A percentile compares a stretch with the other conserved stretches of the same genome.
phyloP scores from a whole-genome alignment of 2,888 invertebrate genomes.

The Glyphotaelius pellucidus region DNA sequence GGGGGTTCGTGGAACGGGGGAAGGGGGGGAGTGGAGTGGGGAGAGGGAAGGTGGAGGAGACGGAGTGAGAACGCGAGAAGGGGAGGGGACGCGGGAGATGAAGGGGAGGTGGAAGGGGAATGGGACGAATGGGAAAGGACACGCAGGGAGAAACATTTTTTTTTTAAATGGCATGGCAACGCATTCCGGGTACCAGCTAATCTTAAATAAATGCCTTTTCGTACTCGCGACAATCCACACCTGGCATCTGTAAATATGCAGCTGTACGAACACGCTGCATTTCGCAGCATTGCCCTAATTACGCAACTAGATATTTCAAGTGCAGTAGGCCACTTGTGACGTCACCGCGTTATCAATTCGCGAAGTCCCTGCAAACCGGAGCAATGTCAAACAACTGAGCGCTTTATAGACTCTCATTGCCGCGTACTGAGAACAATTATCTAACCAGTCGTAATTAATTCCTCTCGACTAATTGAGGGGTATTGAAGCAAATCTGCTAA shows the following conservation, averaged over 20 bases:
- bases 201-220: no score
- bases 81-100: no score
- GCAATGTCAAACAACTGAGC: conserved; percentile 10
- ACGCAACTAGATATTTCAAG: conserved; percentile 54
- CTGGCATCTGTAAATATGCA: neutral
- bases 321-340: conserved; percentile 57
- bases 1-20: no score
- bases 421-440: neutral
- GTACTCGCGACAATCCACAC: neutral
- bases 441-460: neutral
- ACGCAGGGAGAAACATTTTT: no score
- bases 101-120: no score
- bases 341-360: conserved; percentile 12
- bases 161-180: no score
- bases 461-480: neutral
- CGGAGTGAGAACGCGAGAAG: no score
- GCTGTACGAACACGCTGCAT: neutral
- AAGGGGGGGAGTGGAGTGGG: no score
- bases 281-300: conserved; percentile 17
- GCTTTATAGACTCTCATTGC: neutral
- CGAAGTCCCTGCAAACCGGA: neutral
- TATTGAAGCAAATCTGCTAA: neutral
- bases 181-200: no score
- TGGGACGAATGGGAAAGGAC: no score
- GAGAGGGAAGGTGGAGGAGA: no score